These are phyloP conservation scores for Mus minutoides DNA, from an alignment of 2,797 vertebrate genomes.

Conservation along the genomic window DNA sequence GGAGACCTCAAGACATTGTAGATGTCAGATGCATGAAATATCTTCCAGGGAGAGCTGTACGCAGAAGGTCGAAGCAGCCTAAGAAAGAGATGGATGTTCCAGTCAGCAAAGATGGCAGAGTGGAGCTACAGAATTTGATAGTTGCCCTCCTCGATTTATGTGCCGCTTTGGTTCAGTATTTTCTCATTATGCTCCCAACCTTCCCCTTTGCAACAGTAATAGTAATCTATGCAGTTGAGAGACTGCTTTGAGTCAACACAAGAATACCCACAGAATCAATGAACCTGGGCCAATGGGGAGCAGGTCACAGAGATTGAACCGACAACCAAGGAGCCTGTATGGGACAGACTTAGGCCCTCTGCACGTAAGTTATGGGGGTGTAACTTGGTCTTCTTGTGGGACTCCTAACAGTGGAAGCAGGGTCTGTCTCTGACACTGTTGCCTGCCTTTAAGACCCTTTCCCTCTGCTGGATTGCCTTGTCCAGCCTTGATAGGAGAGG, in stretches of 20 bases:
- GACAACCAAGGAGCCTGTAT: not conserved
- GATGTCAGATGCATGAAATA: not conserved
- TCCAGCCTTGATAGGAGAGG: not conserved
- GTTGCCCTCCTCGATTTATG: not conserved
- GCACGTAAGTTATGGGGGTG: not conserved
- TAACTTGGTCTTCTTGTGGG: not conserved
- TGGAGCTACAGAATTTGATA: not conserved
- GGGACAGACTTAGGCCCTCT: not conserved
- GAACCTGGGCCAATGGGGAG: not conserved
- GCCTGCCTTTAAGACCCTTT: not conserved
- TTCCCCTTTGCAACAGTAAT: not conserved
- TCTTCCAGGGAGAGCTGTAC: not conserved
- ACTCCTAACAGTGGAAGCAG: too few species aligned
- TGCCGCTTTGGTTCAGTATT: not conserved
- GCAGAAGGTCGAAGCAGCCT: not conserved
- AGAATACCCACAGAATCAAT: not conserved
- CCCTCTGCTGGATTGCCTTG: not conserved
- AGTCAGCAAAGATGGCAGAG: not conserved
- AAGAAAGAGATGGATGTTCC: not conserved
- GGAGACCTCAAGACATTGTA: not conserved
- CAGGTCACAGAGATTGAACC: not conserved
- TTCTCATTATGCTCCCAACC: not conserved
- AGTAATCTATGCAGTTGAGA: not conserved
- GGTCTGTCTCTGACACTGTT: not conserved
- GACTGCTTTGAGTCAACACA: not conserved